Percentiles rank a stretch among this genome's conserved stretches.
Conservation (phyloP, 2,888 invertebrate species). For the Chorisops tibialis region DNA sequence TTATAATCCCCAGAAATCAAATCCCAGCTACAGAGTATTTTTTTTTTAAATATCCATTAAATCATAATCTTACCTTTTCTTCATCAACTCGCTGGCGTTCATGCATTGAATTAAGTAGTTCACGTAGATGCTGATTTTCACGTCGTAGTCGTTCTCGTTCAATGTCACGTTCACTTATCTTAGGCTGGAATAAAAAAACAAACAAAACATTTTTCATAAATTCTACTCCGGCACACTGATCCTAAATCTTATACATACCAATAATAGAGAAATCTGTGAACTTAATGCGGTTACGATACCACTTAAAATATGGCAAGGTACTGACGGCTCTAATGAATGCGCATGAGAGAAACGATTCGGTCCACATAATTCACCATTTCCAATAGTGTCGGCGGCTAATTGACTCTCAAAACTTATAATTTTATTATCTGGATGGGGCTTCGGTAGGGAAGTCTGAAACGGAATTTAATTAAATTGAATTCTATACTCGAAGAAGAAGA, state of each 20-base stretch:
- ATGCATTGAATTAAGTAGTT: constrained; percentile 65
- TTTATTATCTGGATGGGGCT: constrained; percentile 7
- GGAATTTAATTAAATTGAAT: neutral
- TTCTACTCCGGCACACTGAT: too few species aligned
- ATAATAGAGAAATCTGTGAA: constrained; percentile 64
- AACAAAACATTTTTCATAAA: neutral
- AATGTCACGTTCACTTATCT: constrained; percentile 71
- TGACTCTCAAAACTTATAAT: neutral
- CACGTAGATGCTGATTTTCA: constrained; percentile 68
- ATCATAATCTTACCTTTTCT: constrained; percentile 29
- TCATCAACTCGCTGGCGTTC: constrained; percentile 51
- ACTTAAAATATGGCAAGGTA: constrained; percentile 61
- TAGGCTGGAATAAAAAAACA: constrained; percentile 56
- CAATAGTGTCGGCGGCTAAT: neutral
- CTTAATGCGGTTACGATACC: constrained; percentile 63
- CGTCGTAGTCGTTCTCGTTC: constrained; percentile 69
- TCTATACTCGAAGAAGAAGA: too few species aligned
- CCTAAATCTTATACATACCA: constrained; percentile 55
- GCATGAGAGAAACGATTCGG: constrained; percentile 52
- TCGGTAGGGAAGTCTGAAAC: constrained; percentile 12
- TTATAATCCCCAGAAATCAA: too few species aligned
- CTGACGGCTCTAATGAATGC: constrained; percentile 55
- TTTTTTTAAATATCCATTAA: too few species aligned
- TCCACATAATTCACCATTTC: constrained; percentile 40
- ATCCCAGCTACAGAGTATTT: too few species aligned